Percentiles rank a stretch among this genome's conserved stretches.
phyloP scores from a whole-genome alignment of 92 coral and sea anemone genomes.

The Zoanthus solanderi region DNA sequence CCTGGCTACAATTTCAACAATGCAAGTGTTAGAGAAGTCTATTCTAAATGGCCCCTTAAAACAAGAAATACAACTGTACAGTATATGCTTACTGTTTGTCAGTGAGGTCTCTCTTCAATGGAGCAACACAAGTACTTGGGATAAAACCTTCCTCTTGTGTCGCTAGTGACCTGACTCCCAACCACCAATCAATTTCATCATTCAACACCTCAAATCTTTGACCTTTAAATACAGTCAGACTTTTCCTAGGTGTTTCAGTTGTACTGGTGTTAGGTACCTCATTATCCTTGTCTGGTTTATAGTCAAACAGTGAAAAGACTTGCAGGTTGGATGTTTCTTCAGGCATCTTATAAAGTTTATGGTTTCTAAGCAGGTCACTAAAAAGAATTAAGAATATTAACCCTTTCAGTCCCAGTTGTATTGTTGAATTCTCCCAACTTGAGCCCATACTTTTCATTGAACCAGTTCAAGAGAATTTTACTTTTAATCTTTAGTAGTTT shows the following conservation, averaged over 20 bases:
- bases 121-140: slow-evolving; percentile 69
- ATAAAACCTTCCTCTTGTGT: slow-evolving; percentile 30
- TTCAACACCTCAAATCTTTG: background rate
- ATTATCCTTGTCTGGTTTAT: background rate
- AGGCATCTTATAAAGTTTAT: background rate
- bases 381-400: background rate
- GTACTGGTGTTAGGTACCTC: background rate
- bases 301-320: background rate
- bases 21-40: too few relatives aligned
- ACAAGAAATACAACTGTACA: too few relatives aligned
- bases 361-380: background rate
- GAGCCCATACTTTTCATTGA: too few relatives aligned
- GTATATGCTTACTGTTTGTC: slow-evolving; percentile 73
- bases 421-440: too few relatives aligned
- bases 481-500: too few relatives aligned
- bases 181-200: background rate
- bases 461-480: too few relatives aligned
- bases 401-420: too few relatives aligned
- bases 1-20: too few relatives aligned
- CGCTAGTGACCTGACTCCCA: background rate
- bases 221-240: background rate
- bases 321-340: background rate
- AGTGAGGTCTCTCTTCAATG: slow-evolving; percentile 71
- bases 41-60: too few relatives aligned
- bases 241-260: background rate